These are phyloP conservation scores for Drepanosiphum platanoidis DNA, from an alignment of 2,888 invertebrate genomes.

Conservation along the genomic window DNA sequence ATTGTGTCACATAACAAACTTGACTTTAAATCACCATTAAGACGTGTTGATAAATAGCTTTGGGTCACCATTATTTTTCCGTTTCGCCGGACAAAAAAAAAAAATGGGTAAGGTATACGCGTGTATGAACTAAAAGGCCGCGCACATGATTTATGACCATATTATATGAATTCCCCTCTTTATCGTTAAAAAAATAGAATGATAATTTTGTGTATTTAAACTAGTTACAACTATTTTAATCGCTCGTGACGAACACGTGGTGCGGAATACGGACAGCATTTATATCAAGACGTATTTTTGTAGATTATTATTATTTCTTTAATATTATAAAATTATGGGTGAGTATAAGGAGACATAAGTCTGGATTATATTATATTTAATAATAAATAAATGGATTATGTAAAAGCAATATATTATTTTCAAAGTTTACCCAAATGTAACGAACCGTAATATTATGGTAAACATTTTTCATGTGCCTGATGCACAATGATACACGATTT, in stretches of 20 bases:
- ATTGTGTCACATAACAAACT: constrained; percentile 46
- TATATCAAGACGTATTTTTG: constrained; percentile 19
- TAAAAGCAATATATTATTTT: background rate
- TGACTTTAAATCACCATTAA: constrained; percentile 57
- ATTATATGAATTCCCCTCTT: background rate
- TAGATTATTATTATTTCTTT: constrained; percentile 20
- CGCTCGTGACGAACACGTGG: constrained; percentile 34
- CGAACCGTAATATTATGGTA: background rate
- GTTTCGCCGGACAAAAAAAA: constrained; percentile 58
- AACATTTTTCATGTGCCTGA: background rate
- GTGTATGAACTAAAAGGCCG: constrained; percentile 7
- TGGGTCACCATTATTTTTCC: constrained; percentile 55
- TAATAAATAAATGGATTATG: background rate
- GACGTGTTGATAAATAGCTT: constrained; percentile 57
- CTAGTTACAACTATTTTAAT: constrained; percentile 22
- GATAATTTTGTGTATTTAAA: constrained; percentile 16
- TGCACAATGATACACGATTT: background rate
- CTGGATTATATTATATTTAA: constrained; percentile 18
- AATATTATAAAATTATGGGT: background rate
- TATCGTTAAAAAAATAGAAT: background rate
- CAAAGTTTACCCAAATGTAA: background rate
- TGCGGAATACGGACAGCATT: background rate
- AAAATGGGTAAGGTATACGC: constrained; percentile 23
- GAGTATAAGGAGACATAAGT: background rate
- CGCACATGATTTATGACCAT: constrained; percentile 45